Conservation (phyloP, 2,888 invertebrate genomes). For the Caenorhabditis parvicauda region DNA sequence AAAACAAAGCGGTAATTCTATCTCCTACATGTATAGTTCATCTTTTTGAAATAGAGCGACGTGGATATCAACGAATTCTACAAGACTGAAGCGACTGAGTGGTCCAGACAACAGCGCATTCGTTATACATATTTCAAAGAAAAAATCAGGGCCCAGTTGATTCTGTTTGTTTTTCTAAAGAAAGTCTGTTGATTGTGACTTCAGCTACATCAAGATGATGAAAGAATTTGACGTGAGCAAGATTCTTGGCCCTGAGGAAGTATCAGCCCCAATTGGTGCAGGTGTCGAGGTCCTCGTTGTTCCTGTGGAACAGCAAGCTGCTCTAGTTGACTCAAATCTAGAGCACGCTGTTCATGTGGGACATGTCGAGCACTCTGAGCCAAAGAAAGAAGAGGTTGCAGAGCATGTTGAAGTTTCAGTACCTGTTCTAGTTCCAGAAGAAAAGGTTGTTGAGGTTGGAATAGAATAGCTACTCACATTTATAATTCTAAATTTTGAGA, state of each 20-base stretch:
- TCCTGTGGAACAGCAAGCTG: neutral
- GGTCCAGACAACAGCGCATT: conserved; percentile 37
- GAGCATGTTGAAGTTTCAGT: neutral
- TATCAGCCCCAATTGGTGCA: neutral
- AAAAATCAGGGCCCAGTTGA: conserved; percentile 36
- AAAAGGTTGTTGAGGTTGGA: too few species aligned
- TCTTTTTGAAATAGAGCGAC: conserved; percentile 12
- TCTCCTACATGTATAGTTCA: too few species aligned
- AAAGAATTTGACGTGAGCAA: conserved; percentile 4
- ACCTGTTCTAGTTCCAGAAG: too few species aligned
- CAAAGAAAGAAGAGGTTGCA: neutral
- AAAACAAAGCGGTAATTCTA: too few species aligned
- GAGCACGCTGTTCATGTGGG: too few species aligned
- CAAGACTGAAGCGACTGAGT: conserved; percentile 21
- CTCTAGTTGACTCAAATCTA: too few species aligned
- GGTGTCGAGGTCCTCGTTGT: conserved; percentile 1
- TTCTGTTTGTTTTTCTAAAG: neutral
- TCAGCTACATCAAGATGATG: conserved; percentile 13
- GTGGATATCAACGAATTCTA: conserved; percentile 24
- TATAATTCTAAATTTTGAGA: too few species aligned
- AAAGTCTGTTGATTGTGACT: too few species aligned
- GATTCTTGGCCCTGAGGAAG: too few species aligned
- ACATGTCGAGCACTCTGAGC: too few species aligned
- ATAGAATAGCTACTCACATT: too few species aligned
- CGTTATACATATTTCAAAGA: conserved; percentile 45